These are phyloP conservation scores for Caenorhabditis latens DNA, from an alignment of 1,140 invertebrate species.

Conservation along the genomic window DNA sequence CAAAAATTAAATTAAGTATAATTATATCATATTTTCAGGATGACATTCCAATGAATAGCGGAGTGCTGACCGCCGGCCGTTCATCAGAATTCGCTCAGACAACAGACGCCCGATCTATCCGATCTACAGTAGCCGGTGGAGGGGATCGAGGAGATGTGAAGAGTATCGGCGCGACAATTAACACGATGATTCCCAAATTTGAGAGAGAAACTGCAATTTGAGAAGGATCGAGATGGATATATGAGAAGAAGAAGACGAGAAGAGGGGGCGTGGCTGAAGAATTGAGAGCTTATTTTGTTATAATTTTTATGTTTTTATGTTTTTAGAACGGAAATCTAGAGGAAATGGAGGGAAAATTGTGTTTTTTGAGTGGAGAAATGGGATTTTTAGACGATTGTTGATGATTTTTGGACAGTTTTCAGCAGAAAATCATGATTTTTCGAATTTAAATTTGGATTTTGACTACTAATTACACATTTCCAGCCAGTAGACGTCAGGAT, in stretches of 20 bases:
- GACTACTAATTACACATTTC: too few species aligned
- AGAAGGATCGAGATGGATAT: background rate
- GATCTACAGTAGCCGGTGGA: background rate
- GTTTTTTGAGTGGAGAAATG: too few species aligned
- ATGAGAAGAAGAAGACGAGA: background rate
- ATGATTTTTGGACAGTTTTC: too few species aligned
- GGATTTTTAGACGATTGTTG: too few species aligned
- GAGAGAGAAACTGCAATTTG: conserved; percentile 76
- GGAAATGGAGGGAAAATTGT: too few species aligned
- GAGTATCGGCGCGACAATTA: conserved; percentile 51
- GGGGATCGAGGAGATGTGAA: conserved; percentile 1
- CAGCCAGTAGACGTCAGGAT: too few species aligned
- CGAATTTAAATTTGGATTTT: too few species aligned
- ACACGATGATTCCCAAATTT: conserved; percentile 55
- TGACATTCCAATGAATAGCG: background rate
- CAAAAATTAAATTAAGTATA: too few species aligned
- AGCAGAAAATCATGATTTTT: too few species aligned
- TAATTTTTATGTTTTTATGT: too few species aligned
- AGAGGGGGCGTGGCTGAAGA: background rate
- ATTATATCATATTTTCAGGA: conserved; percentile 18
- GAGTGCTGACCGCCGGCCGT: background rate
- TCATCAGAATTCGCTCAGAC: background rate
- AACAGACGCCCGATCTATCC: conserved; percentile 16
- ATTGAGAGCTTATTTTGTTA: too few species aligned
- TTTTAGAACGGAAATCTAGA: too few species aligned